Evolutionary conservation across 2,113 vertebrate genomes (phyloP), one percentile per base, ranked within the genome.

Genomic region (Tiliqua scincoides): DNA sequence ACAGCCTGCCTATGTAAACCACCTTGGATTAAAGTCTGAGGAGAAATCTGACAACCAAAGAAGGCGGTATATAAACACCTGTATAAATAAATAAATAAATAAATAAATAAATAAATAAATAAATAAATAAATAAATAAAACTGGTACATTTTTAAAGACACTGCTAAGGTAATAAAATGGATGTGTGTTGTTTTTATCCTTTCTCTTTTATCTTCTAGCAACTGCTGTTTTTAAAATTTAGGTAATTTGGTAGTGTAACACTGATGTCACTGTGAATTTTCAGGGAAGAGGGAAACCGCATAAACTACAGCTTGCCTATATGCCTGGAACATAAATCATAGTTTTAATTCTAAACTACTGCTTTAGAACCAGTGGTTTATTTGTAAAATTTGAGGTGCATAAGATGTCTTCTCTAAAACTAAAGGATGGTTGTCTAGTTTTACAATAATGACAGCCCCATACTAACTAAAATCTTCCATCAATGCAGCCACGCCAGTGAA

Each of bases 181-280:
- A 0, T 52, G 5, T 83, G 8, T 71, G 83, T 30, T 76, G 15
- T 8, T 84, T 86, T 85, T 59, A 88, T 1, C 67, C 70, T 59
- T 86, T 90, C 21, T 21, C 35, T 27, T 78, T 87, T 81, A 11
- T n/a, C 85, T 18, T 32, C 21, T 67, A 48, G 27, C 12, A 88
- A 54, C 35, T 54, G 57, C 57, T 40, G 80, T 43, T 82, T 71
- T 7, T 6, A 85, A 25, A 6, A 89, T 59, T n/a, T 54, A 54
- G 23, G n/a, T 71, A 75, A 63, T n/a, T 75, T 84, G n/a, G 27
- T 30, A 75, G 11, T 25, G 27, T 68, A n/a, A n/a, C n/a, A n/a
- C n/a, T n/a, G n/a, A n/a, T n/a, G n/a, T n/a, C n/a, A n/a, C 21
- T 15, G 27, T 18, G 10, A 20, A 65, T 14, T 43, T 5, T 54